Base-by-base conservation (phyloP, 2,888 invertebrate species). In the Syrista parreyssii region DNA sequence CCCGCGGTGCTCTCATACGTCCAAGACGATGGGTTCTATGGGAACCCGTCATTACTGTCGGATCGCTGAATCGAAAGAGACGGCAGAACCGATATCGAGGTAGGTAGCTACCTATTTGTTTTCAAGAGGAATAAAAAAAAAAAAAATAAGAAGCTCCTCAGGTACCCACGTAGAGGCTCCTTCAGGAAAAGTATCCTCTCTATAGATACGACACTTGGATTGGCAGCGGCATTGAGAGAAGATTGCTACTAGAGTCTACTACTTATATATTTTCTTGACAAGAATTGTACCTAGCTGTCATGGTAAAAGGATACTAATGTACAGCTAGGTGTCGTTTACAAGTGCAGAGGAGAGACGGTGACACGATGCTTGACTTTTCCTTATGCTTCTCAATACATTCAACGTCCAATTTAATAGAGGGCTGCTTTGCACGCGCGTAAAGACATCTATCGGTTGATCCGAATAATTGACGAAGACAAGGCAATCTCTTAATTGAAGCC, bases 401-500 rank as follows among this genome's bases (percentile, higher is more conserved):
- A 55, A 6, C 55, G 23, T 55, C 23, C 55, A 55, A 55, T 55
- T 55, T 55, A 23, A 23, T 55, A 55, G 55, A 55, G 55, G 55
- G 23, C 55, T 15, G 55, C 55, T 55, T 55, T 55, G 55, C 23
- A 55, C 55, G 55, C 23, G 55, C 55, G 55, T 55, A 79, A 55
- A 33, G 11, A 40, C 73, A 76, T 71, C 71, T 75, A 76, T 68
- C 82, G 74, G 77, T 79, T 79, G 80, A 83, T 84, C 79, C 80
- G 75, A 74, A 78, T 83, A 82, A 84, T 84, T 83, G 81, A 80
- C 75, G 78, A 80, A 73, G 79, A 84, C 81, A 78, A 82, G 82
- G 82, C 86, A 85, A 89, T 88, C 84, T 86, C 83, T 84, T 87
- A 87, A 88, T 87, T 83, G 85, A 85, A 75, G 82, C 81, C 77